Evolutionary conservation across 1,140 invertebrate species (phyloP).

Genomic region (Pissodes strobi): DNA sequence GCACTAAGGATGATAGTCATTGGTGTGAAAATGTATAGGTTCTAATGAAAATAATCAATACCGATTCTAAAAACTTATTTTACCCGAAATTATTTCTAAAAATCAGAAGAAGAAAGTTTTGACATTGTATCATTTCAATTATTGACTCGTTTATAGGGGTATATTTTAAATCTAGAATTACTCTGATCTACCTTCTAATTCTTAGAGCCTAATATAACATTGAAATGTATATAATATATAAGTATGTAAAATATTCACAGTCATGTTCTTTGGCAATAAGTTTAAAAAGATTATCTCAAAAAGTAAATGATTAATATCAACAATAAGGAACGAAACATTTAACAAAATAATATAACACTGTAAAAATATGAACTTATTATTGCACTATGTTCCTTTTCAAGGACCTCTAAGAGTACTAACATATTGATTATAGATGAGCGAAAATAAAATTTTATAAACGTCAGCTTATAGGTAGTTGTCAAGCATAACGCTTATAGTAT

Average conservation of each 20-base stretch:
- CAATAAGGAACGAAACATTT: conserved; percentile 25
- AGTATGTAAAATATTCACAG: conserved; percentile 54
- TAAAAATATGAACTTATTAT: conserved; percentile 30
- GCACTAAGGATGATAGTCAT: too few species aligned
- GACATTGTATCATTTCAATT: too few species aligned
- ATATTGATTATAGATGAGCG: conserved; percentile 14
- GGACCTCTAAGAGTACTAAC: conserved; percentile 1
- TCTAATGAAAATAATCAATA: too few species aligned
- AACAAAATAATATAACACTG: conserved; percentile 33
- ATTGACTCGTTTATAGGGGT: too few species aligned
- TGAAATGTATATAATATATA: conserved; percentile 48
- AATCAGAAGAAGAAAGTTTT: too few species aligned
- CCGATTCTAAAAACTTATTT: too few species aligned
- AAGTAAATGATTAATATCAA: conserved; percentile 14
- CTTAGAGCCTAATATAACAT: conserved; percentile 40
- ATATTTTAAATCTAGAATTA: too few species aligned
- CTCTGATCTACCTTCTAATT: conserved; percentile 48
- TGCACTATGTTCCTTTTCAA: conserved; percentile 30
- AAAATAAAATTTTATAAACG: too few species aligned
- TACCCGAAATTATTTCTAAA: too few species aligned
- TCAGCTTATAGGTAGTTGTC: too few species aligned
- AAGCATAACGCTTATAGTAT: too few species aligned
- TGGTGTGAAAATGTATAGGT: too few species aligned
- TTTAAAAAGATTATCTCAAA: conserved; percentile 38
- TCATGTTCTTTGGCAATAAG: conserved; percentile 54